Conservation (phyloP, 2,113 vertebrate genomes). For the Columba janthina region DNA sequence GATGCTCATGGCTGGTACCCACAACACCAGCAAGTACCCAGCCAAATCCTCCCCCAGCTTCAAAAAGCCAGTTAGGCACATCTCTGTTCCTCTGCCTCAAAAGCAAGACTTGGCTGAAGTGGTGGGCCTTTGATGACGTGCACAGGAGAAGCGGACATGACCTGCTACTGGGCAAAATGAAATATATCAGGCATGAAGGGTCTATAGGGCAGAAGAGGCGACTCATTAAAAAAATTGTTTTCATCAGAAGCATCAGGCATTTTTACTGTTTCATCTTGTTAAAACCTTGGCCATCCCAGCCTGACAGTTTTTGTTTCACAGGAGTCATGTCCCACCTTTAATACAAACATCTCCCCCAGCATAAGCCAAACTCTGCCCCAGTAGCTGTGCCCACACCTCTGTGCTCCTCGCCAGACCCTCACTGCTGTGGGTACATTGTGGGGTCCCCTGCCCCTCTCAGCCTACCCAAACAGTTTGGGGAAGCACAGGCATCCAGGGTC, state of each 20-base stretch:
- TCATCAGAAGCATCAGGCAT: accelerated
- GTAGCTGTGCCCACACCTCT: neutral
- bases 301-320: neutral
- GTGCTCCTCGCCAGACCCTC: neutral
- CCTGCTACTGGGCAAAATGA: neutral
- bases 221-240: neutral
- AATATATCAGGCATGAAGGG: neutral
- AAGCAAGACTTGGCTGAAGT: neutral
- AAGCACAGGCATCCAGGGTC: neutral
- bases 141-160: neutral
- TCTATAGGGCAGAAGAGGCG: neutral
- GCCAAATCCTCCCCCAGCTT: neutral
- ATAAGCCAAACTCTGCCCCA: neutral
- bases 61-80: neutral
- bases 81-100: accelerated
- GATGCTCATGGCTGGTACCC: neutral
- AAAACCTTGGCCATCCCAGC: neutral
- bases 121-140: neutral
- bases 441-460: neutral
- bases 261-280: neutral
- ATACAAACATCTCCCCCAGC: neutral
- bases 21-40: neutral
- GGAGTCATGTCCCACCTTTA: neutral
- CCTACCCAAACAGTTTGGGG: neutral
- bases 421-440: accelerated